Evolutionary conservation across 1,140 invertebrate genomes (phyloP).

Genomic region (Polypedilum vanderplanki): DNA sequence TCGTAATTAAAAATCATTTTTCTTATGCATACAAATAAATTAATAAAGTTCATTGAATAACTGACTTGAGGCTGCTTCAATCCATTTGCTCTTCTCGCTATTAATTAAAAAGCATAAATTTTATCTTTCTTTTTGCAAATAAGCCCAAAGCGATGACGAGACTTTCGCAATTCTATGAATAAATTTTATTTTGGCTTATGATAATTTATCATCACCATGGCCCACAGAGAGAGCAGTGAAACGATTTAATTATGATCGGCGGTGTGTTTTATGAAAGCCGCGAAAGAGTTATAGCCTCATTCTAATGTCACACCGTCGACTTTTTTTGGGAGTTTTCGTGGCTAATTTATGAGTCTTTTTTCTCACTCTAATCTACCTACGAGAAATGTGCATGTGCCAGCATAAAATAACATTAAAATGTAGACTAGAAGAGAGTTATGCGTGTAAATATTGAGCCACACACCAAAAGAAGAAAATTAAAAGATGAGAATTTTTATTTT

Average conservation of each 20-base stretch:
- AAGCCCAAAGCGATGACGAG: too few species aligned
- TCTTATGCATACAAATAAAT: too few species aligned
- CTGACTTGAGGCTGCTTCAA: too few species aligned
- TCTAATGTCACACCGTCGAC: slow-evolving; percentile 15
- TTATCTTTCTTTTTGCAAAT: too few species aligned
- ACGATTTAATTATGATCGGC: slow-evolving; percentile 1
- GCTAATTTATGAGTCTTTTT: slow-evolving; percentile 16
- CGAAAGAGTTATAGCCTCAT: neutral
- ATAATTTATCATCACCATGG: too few species aligned
- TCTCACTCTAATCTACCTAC: slow-evolving; percentile 17
- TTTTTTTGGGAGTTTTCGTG: neutral
- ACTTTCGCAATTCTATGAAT: too few species aligned
- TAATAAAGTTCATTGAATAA: too few species aligned
- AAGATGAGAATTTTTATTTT: too few species aligned
- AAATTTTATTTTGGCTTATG: too few species aligned
- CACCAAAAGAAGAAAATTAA: neutral
- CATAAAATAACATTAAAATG: neutral
- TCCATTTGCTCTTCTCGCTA: too few species aligned
- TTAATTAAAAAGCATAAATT: too few species aligned
- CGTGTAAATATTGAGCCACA: neutral
- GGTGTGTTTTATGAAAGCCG: neutral
- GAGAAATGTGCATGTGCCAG: neutral
- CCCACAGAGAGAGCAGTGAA: neutral
- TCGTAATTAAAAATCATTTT: too few species aligned
- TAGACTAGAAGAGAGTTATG: neutral